Evolutionary conservation across 2,113 vertebrate species (phyloP).

Genomic region (Ariopsis seemanni): DNA sequence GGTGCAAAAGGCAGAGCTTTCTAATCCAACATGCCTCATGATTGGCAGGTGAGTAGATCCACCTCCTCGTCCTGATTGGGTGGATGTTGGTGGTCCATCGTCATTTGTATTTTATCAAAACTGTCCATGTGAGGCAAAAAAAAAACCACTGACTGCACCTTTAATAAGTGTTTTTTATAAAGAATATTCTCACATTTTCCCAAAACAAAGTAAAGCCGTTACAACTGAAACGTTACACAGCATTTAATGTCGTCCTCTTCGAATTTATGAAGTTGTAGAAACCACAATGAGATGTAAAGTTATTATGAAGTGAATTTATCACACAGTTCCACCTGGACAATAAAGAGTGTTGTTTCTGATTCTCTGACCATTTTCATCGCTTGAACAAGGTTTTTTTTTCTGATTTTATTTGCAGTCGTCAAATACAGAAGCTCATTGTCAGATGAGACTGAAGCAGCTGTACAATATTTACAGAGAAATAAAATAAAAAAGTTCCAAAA

Average conservation of each 20-base stretch:
- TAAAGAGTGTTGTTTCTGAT: background rate
- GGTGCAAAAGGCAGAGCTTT: background rate
- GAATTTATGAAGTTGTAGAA: background rate
- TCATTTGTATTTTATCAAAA: background rate
- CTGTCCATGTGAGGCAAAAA: background rate
- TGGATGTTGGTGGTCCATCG: background rate
- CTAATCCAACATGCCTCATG: background rate
- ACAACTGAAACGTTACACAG: background rate
- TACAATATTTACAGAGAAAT: slow-evolving; percentile 75
- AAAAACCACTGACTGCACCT: background rate
- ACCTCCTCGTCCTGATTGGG: background rate
- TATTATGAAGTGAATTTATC: background rate
- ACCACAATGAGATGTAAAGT: background rate
- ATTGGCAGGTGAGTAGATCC: background rate
- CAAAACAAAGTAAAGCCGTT: background rate
- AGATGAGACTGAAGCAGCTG: slow-evolving; percentile 72
- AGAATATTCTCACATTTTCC: background rate
- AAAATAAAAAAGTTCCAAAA: slow-evolving; percentile 62
- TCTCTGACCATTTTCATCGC: slow-evolving; percentile 49
- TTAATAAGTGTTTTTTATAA: background rate
- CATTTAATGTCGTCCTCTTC: background rate
- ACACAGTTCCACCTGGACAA: slow-evolving; percentile 2
- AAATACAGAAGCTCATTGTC: slow-evolving; percentile 75
- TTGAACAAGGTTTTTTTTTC: slow-evolving; percentile 51
- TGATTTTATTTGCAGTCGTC: slow-evolving; percentile 73